These are phyloP conservation scores for Ovis aries DNA, from an alignment of 2,113 vertebrate genomes.

Conservation along the genomic window ARS-UI_Ramb_v3.0 NC_056057.1:63840501-63841000, in stretches of 20 bases:
- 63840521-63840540: neutral
- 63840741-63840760: slow-evolving; percentile 43
- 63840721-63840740: slow-evolving; percentile 13
- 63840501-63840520: neutral
- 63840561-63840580: neutral
- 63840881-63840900: too few species aligned
- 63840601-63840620: accelerated
- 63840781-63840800: accelerated
- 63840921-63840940: too few species aligned
- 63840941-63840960: too few species aligned
- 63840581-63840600: neutral
- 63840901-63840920: too few species aligned
- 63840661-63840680: slow-evolving; percentile 10
- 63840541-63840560: neutral
- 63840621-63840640: slow-evolving; percentile 33
- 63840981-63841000: too few species aligned
- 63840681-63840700: slow-evolving; percentile 41
- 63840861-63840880: accelerated
- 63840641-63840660: slow-evolving; percentile 46
- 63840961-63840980: too few species aligned
- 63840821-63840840: too few species aligned
- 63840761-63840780: too few species aligned
- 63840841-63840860: too few species aligned
- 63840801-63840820: too few species aligned
- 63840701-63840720: slow-evolving; percentile 39